Evolutionary conservation across 2,888 invertebrate species (phyloP), one percentile per base, ranked within the genome.

Genomic region (Lissocephala sabroskyi): DNA sequence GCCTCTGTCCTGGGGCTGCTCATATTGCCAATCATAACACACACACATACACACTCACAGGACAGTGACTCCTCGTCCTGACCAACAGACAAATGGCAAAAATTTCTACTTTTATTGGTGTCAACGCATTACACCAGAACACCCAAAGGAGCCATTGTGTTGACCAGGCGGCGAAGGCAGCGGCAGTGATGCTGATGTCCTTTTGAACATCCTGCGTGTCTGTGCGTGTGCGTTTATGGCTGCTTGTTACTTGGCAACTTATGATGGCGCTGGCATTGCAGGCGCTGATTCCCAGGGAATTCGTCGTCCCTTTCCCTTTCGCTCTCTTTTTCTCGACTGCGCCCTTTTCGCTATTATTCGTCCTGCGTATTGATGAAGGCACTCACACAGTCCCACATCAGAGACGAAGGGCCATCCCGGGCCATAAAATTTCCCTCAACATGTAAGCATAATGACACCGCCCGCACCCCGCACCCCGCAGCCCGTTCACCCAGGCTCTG

Each of bases 301-400:
- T 13, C 9, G 3, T 23, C 41, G 14, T 28, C 13, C 2, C 9
- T 28, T 28, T 10, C 9, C 13, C 13, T 40, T 26, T 17, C 11
- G 16, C 0, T 29, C 30, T 19, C 11, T 41, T 41, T 29, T 29
- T 41, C 13, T 28, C 13, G 14, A 16, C 23, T 13, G 7, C n/a
- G n/a, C n/a, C n/a, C n/a, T 13, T 35, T 29, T 39, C 19, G 52
- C 57, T 29, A 51, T 56, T 62, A 58, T 56, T 56, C 47, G 51
- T 56, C 48, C 44, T 58, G 48, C 33, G 30, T 49, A 52, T 57
- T 60, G 61, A 54, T 61, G 57, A 47, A 61, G 52, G 47, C 60
- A 14, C 16, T 13, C 16, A 26, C 14, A 45, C 16, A 35, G 14
- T 17, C 16, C n/a, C n/a, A n/a, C n/a, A n/a, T n/a, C n/a, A n/a